Percentiles rank a stretch among this genome's conserved stretches.
Conservation (phyloP, 1,140 invertebrate genomes). For the Zaprionus camerounensis region DNA sequence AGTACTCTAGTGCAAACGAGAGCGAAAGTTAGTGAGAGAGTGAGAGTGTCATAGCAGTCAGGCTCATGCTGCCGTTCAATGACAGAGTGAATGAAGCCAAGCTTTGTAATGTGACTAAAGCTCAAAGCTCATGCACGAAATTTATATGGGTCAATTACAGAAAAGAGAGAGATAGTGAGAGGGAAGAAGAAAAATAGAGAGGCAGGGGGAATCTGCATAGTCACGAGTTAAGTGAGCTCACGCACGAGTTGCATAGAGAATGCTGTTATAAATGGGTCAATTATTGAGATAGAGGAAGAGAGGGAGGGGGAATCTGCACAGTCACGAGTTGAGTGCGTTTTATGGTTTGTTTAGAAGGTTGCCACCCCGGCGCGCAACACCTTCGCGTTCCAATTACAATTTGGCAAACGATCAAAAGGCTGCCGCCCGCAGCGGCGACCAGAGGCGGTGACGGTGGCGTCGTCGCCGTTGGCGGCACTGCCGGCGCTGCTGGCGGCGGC, state of each 20-base stretch:
- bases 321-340: slow-evolving; percentile 54
- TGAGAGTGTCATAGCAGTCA: slow-evolving; percentile 7
- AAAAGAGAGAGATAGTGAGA: not conserved
- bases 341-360: slow-evolving; percentile 69
- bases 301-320: slow-evolving; percentile 1
- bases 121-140: not conserved
- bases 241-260: slow-evolving; percentile 1
- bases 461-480: slow-evolving; percentile 12
- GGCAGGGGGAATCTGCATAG: slow-evolving; percentile 2
- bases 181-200: no score
- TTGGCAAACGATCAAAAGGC: slow-evolving; percentile 80
- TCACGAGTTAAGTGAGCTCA: slow-evolving; percentile 41
- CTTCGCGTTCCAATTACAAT: slow-evolving; percentile 83
- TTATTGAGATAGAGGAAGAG: not conserved
- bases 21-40: slow-evolving; percentile 8
- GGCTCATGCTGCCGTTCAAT: not conserved
- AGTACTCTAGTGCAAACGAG: not conserved
- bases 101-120: slow-evolving; percentile 15
- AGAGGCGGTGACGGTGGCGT: slow-evolving; percentile 5
- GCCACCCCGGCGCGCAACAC: slow-evolving; percentile 65
- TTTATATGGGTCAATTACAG: not conserved
- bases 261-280: not conserved
- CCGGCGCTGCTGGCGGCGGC: slow-evolving; percentile 59
- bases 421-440: slow-evolving; percentile 57
- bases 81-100: not conserved